A percentile compares a stretch with the other conserved stretches of the same genome.
These are phyloP conservation scores for Lochmaea capreae DNA, from an alignment of 2,888 invertebrate genomes.

Conservation along the genomic window DNA sequence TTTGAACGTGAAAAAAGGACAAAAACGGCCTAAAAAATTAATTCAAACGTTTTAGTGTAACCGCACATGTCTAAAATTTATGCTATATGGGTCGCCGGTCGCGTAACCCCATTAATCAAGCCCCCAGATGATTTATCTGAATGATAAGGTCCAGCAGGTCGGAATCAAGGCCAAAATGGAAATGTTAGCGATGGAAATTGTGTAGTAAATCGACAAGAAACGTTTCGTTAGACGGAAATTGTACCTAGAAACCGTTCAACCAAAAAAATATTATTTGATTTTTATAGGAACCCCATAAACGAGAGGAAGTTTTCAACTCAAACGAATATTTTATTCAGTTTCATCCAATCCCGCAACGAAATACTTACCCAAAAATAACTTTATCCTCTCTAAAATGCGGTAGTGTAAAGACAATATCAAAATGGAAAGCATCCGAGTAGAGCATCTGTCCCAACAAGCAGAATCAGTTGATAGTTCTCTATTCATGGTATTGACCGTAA, in stretches of 20 bases:
- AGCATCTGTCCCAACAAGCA: constrained; percentile 28
- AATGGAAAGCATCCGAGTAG: constrained; percentile 21
- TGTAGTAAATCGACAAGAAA: neutral
- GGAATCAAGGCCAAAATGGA: constrained; percentile 25
- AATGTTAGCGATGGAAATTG: neutral
- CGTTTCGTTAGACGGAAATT: neutral
- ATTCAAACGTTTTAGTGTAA: constrained; percentile 19
- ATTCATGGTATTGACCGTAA: constrained; percentile 25
- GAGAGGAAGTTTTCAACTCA: no score
- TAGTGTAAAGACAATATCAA: neutral
- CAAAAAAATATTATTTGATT: no score
- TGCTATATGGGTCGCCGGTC: constrained; percentile 18
- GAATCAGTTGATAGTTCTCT: constrained; percentile 19
- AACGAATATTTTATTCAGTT: no score
- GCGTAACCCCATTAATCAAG: constrained; percentile 28
- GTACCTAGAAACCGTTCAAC: neutral
- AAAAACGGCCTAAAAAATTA: no score
- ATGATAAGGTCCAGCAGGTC: constrained; percentile 29
- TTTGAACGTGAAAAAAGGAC: no score
- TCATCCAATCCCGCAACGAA: no score
- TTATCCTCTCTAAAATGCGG: neutral
- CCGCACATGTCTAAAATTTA: constrained; percentile 23
- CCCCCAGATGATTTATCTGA: constrained; percentile 32
- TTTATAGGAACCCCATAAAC: no score
- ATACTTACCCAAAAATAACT: neutral